Conservation (phyloP, 1,140 invertebrate species). For the Cheumatopsyche charites region DNA sequence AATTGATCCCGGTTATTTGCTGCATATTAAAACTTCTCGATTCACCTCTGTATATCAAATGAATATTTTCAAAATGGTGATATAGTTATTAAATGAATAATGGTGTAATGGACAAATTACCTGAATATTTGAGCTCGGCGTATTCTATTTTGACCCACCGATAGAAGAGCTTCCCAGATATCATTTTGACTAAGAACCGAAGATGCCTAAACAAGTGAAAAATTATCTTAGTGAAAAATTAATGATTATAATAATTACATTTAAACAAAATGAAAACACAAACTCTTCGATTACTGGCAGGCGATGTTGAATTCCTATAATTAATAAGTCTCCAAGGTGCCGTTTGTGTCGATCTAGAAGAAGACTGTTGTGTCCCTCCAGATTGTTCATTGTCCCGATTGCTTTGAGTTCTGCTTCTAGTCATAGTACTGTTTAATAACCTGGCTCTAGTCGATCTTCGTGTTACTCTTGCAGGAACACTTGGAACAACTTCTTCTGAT, state of each 20-base stretch:
- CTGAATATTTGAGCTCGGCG: slow-evolving; percentile 62
- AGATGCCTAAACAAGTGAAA: slow-evolving; percentile 30
- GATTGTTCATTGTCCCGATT: not conserved
- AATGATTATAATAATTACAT: not conserved
- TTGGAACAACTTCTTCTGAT: slow-evolving; percentile 48
- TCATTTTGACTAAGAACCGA: slow-evolving; percentile 57
- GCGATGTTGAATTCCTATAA: not conserved
- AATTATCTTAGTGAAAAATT: not conserved
- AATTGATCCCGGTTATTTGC: slow-evolving; percentile 58
- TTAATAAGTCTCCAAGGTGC: slow-evolving; percentile 32
- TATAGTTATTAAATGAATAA: not conserved
- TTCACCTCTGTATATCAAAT: slow-evolving; percentile 51
- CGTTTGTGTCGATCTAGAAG: slow-evolving; percentile 39
- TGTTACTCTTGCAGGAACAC: slow-evolving; percentile 25
- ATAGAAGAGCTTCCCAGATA: slow-evolving; percentile 71
- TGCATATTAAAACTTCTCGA: slow-evolving; percentile 60
- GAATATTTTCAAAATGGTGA: not conserved
- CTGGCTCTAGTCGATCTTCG: slow-evolving; percentile 39
- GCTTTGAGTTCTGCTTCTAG: not conserved
- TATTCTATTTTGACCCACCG: slow-evolving; percentile 68
- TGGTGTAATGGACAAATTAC: slow-evolving; percentile 47
- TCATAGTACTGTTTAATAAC: no score
- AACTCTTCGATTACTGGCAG: not conserved
- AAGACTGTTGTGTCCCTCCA: not conserved
- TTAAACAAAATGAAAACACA: not conserved